phyloP scores from a whole-genome alignment of 2,797 vertebrate species.

The Coendou prehensilis region DNA sequence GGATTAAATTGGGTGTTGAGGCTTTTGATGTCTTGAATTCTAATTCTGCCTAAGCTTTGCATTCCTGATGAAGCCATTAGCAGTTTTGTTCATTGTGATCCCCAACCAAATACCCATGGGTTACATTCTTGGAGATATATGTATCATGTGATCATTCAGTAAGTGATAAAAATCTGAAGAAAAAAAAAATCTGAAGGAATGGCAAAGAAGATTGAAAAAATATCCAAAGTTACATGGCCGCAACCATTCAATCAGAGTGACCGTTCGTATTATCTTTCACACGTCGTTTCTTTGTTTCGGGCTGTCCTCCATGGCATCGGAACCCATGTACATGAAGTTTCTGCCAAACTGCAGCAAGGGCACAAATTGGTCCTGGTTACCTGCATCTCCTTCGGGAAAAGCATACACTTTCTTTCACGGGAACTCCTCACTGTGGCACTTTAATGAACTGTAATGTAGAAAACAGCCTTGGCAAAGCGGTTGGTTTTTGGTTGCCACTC shows the following conservation, averaged over 20 bases:
- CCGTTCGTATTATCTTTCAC: background rate
- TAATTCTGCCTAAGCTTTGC: constrained; percentile 61
- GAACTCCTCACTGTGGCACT: background rate
- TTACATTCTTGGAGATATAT: background rate
- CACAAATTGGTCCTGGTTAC: background rate
- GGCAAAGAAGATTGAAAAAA: background rate
- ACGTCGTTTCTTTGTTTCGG: background rate
- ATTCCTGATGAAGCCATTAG: constrained; percentile 37
- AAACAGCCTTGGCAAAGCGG: background rate
- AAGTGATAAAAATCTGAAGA: background rate
- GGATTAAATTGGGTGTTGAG: constrained; percentile 73
- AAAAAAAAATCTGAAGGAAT: background rate
- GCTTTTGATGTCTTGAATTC: constrained; percentile 75
- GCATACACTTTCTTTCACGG: background rate
- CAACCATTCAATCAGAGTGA: constrained; percentile 9
- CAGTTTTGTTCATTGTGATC: background rate
- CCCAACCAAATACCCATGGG: background rate
- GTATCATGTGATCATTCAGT: background rate
- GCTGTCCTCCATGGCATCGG: background rate
- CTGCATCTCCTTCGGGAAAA: constrained; percentile 27
- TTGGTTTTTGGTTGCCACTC: constrained; percentile 28
- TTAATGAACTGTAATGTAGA: constrained; percentile 6
- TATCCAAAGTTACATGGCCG: background rate
- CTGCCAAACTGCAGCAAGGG: background rate
- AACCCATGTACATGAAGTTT: background rate